phyloP scores from a whole-genome alignment of 2,113 vertebrate species.

The Salminus brasiliensis region DNA sequence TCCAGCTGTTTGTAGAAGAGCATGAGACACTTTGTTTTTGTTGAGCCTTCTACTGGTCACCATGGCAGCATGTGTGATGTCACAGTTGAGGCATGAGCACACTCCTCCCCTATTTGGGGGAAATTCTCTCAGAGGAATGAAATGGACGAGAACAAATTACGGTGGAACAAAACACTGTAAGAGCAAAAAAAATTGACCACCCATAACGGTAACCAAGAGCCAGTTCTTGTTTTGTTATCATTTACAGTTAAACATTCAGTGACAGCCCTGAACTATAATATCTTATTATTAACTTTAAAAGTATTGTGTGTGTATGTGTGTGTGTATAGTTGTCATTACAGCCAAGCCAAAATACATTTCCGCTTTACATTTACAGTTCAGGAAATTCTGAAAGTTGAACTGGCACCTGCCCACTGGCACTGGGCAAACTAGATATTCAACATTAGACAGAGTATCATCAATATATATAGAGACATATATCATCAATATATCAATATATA shows the following conservation, averaged over 20 bases:
- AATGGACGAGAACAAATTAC: background rate
- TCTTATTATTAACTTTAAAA: too few relatives aligned
- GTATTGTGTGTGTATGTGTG: too few relatives aligned
- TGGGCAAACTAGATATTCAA: too few relatives aligned
- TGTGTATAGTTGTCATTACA: too few relatives aligned
- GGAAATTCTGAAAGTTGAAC: too few relatives aligned
- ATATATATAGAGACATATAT: too few relatives aligned
- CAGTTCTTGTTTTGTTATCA: background rate
- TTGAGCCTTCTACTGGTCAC: constrained; percentile 66
- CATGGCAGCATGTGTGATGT: constrained; percentile 68
- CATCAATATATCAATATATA: too few relatives aligned
- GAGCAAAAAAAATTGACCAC: background rate
- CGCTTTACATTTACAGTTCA: too few relatives aligned
- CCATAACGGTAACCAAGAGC: background rate
- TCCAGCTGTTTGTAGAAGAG: constrained; percentile 61
- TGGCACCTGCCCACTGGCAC: too few relatives aligned
- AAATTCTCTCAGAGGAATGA: background rate
- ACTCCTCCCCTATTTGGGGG: background rate
- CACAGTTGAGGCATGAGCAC: constrained; percentile 57
- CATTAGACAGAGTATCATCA: too few relatives aligned
- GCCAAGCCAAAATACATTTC: too few relatives aligned
- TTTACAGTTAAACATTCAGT: background rate
- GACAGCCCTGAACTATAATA: too few relatives aligned
- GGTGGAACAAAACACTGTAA: background rate
- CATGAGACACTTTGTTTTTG: constrained; percentile 65